Percentiles rank a stretch among this genome's conserved stretches.
These are phyloP conservation scores for Heliornis fulica DNA, from an alignment of 2,113 vertebrate genomes.

Conservation along the genomic window DNA sequence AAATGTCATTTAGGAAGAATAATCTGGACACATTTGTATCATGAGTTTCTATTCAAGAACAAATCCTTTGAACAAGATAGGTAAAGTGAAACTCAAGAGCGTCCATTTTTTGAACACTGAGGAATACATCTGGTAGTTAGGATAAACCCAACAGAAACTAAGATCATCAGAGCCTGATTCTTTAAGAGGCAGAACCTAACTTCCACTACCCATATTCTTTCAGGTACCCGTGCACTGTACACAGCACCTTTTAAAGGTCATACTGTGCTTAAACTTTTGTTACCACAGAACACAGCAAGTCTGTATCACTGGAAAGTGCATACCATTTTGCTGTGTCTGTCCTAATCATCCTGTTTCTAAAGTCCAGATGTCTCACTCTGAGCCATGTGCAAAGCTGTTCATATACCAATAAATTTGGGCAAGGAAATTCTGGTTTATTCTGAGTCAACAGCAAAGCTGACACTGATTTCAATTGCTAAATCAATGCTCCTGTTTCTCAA, in stretches of 20 bases:
- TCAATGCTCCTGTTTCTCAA: background rate
- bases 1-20: background rate
- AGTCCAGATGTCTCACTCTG: background rate
- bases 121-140: background rate
- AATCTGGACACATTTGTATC: background rate
- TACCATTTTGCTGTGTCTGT: background rate
- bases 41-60: background rate
- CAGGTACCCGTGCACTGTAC: fast-evolving
- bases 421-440: background rate
- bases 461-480: background rate
- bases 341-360: background rate
- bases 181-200: background rate
- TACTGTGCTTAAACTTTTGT: background rate
- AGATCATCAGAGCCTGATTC: background rate
- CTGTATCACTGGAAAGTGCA: background rate
- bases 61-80: background rate
- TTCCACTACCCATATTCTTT: background rate
- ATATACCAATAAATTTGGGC: background rate
- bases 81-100: background rate
- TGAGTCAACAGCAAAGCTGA: background rate
- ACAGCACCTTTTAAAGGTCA: background rate
- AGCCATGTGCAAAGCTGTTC: background rate
- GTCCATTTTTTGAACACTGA: background rate
- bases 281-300: background rate
- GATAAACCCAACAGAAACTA: background rate